Base-by-base conservation (phyloP, 2,797 vertebrate species). In the Myotis findleyi region DNA sequence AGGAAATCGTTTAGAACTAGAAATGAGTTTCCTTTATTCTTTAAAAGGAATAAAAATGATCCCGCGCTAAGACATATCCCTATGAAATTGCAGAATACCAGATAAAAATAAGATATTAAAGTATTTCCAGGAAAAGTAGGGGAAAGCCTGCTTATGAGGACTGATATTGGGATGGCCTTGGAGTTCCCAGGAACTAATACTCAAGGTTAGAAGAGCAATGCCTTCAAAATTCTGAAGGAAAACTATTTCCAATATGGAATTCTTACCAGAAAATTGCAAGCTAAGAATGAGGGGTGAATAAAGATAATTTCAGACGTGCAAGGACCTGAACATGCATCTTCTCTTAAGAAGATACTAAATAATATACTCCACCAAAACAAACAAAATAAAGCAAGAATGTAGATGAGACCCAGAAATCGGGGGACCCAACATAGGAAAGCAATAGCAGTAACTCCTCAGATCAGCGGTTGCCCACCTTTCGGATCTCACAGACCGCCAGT, bases 1-100 rank as follows among this genome's bases (percentile, higher is more conserved):
- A 93, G 72, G 86, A 95, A 94, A 86, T 95, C 33, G 89, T 73
- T 79, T 73, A 96, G 62, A 95, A 87, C 66, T 89, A 96, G 23
- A 73, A 23, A 89, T 94, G 76, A 84, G 51, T 89, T 96, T 96
- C 73, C 86, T 51, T 76, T 23, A 53, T 23, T 76, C 49, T 76
- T 57, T 41, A 95, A 95, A 95, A 95, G 76, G 47, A 95, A 93
- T 95, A 68, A 94, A 79, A 86, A 90, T 82, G 18, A 47, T 18
- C 33, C 7, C 30, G 23, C 7, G 10, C 30, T 71, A 90, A 92
- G 53, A 41, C 36, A 76, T 8, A 94, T 51, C 66, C 64, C 69
- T 62, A 77, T 53, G 66, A 81, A 77, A 47, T 71, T 93, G 72
- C 1, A 93, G 80, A 91, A 57, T 62, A 59, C n/a, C 59, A 75